Evolutionary conservation across 2,888 invertebrate genomes (phyloP), one percentile per base, ranked within the genome.

Genomic region (Mongoloraphidia duomilia): DNA sequence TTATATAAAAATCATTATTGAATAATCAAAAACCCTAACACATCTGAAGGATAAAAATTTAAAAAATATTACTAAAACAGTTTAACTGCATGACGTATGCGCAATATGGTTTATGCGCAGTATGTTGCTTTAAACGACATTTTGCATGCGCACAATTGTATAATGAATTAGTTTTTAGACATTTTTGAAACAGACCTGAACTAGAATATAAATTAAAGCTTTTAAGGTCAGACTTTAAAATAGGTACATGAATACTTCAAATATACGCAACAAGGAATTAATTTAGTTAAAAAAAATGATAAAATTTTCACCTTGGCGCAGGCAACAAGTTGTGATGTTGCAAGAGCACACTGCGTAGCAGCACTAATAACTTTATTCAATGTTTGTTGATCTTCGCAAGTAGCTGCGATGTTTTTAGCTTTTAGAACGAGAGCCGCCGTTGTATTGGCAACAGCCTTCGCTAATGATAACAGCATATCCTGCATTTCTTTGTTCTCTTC

Each of bases 401-500:
- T 88, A 1, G 90, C 88, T 0, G 97, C 95, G 54, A 97, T 94
- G 60, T 90, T 89, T 73, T 97, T 96, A 0, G 97, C 96, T 63
- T 92, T 90, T 48, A 97, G 75, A 2, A 99, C 97, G 46, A 98
- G 70, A 1, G 92, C 90, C 0, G 98, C 97, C 0, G 98, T 96
- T 2, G 95, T 92, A 65, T 96, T 98, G 40, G 98, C 98, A 34
- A 98, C 97, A 0, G 90, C 91, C 69, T 97, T 97, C 8, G 97
- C 97, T 56, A 96, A 73, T 0, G 90, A 87, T 26, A 98, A 73
- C 0, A 98, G 77, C 70, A 92, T 86, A 58, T 98, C 97, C 70
- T 83, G 71, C 2, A 88, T 75, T 59, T 90, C 90, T 57, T 84
- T 81, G 65, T 82, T 85, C 54, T 84, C 80, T 11, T 82, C 80